Evolutionary conservation across 1,140 invertebrate genomes (phyloP).

Genomic region (Solenopsis invicta): DNA sequence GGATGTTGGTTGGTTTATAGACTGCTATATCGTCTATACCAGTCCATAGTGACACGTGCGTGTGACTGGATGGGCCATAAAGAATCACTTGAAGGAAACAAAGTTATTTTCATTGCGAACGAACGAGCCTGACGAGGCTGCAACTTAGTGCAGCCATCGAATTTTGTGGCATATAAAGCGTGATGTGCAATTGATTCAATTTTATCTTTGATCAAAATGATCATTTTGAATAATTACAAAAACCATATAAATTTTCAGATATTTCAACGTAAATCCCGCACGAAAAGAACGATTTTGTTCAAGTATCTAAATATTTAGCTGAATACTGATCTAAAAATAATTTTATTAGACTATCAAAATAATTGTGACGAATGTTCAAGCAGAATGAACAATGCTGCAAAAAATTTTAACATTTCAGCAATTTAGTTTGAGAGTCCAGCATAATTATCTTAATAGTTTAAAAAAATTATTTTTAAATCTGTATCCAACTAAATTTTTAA

Average conservation of each 20-base stretch:
- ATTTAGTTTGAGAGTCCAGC: no score
- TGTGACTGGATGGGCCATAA: conserved; percentile 16
- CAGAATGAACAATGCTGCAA: no score
- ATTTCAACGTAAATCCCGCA: neutral
- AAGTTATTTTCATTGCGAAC: neutral
- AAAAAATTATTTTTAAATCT: no score
- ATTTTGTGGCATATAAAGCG: neutral
- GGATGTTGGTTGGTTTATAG: conserved; percentile 12
- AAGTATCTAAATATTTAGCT: no score
- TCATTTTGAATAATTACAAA: neutral
- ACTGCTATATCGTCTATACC: neutral
- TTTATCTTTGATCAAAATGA: conserved; percentile 12
- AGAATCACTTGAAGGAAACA: conserved; percentile 14
- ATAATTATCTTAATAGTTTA: no score
- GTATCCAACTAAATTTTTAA: no score
- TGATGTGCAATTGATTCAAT: neutral
- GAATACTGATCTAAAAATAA: no score
- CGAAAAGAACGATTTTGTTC: no score
- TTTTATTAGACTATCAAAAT: no score
- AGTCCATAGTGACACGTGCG: conserved; percentile 27
- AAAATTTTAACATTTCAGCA: no score
- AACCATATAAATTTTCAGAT: neutral
- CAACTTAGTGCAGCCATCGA: neutral
- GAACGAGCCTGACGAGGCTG: neutral
- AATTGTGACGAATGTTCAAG: no score